Evolutionary conservation across 1,140 invertebrate genomes (phyloP), one percentile per base, ranked within the genome.

Genomic region (Eulimnadia texana): DNA sequence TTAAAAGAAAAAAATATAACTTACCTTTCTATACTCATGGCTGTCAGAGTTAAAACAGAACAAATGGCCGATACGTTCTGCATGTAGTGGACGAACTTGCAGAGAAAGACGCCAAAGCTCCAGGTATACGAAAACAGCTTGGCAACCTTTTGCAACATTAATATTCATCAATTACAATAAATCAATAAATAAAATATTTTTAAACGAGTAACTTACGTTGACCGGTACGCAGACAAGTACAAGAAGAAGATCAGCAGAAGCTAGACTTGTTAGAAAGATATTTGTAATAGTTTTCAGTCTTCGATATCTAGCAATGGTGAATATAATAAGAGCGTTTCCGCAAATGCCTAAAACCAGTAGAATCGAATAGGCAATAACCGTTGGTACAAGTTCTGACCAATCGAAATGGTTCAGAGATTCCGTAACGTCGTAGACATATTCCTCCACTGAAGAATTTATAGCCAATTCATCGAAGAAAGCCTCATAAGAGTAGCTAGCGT

Each of bases 11-110:
- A n/a, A n/a, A n/a, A n/a, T n/a, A n/a, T n/a, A n/a, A n/a, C n/a
- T n/a, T 74, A 86, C 84, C 85, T 81, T 72, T 87, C 85, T 25
- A 86, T 74, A 65, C 84, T 85, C 76, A 88, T 87, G n/a, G 80
- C 80, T 2, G 85, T 87, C 11, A 88, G 73, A 0, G 85, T 88
- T 11, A 85, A 74, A 13, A 88, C 84, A 1, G 84, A 87, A 68
- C 84, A 87, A 59, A 86, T 82, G 29, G 82, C 80, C 1, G 84
- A 84, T 16, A 87, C 80, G 68, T 80, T 84, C 71, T 87, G 85
- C 70, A 86, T 78, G 72, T 87, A 88, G 69, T 86, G 81, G 1
- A 86, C 82, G 47, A 76, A 73, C 71, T 86, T 86, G 73, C 85
- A 88, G 53, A 84, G 71, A 65, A 85, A 78, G 60, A 77, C 70